Base-by-base conservation (phyloP, 2,888 invertebrate genomes). In the Apamea anceps region DNA sequence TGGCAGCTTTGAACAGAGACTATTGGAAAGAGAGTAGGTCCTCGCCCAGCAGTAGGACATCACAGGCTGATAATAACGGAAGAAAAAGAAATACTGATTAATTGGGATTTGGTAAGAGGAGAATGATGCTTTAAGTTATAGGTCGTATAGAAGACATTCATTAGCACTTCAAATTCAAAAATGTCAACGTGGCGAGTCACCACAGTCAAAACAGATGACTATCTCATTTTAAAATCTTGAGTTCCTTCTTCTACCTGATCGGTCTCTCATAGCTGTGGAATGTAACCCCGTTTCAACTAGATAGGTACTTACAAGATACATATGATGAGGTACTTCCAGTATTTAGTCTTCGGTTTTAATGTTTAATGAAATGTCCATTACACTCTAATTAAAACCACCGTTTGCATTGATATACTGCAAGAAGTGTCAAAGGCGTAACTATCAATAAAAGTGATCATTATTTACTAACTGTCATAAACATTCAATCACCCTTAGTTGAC, bases 401-500 rank as follows among this genome's bases (percentile, higher is more conserved):
- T 67, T 79, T 62, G 10, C 32, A 42, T 32, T 75, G 48, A 37
- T 42, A 65, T 42, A 72, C 15, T 15, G 25, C 25, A 42, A 72
- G 18, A 18, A 3, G 15, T 51, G 28, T 48, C 78, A 84, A 67
- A 78, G 71, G 45, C 28, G 45, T 45, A 70, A 60, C 37, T 45
- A 45, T 51, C 57, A 85, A 68, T 80, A 63, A 84, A 81, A 71
- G 2, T n/a, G 28, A 70, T n/a, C 18, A 5, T 57, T 51, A 68
- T 70, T 60, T 70, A 60, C 4, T n/a, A 45, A 48, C 25, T 10
- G 13, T 66, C 57, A 48, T 65, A 82, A 21, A 65, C 68, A 54
- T 78, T 84, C 42, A 82, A 72, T 75, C 54, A 78, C 42, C 8
- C 60, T 12, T 32, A 75, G 37, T 75, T 72, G 75, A 45, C 79